Conservation (phyloP, 1,140 invertebrate genomes). For the Bathynomus jamesi region DNA sequence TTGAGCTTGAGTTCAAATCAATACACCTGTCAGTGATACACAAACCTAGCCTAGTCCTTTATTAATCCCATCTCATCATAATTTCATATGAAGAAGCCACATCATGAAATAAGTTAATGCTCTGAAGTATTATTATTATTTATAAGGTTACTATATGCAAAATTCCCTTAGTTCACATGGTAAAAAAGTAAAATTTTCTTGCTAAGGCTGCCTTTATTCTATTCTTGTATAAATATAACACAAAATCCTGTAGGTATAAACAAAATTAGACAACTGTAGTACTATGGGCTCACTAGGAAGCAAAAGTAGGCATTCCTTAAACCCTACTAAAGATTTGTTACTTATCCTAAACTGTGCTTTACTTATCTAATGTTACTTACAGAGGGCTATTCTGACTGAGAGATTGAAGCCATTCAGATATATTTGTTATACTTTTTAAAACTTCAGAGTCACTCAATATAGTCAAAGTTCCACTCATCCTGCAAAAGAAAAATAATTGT, state of each 20-base stretch:
- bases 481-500: background rate
- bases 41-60: no score
- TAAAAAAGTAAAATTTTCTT: no score
- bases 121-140: no score
- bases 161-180: no score
- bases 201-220: background rate
- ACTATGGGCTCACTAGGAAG: no score
- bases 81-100: no score
- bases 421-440: background rate
- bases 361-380: background rate
- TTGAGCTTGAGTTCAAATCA: no score
- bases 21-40: no score
- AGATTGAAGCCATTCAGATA: background rate
- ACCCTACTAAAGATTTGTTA: background rate
- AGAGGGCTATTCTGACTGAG: background rate
- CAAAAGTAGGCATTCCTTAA: no score
- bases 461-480: background rate
- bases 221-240: background rate
- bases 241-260: background rate
- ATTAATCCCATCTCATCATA: no score
- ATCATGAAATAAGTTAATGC: no score
- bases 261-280: background rate
- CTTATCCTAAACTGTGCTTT: background rate
- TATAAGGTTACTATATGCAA: no score
- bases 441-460: background rate